A percentile compares a stretch with the other conserved stretches of the same genome.
phyloP scores from a whole-genome alignment of 2,797 vertebrate species.

The Amphiprion clarkii region DNA sequence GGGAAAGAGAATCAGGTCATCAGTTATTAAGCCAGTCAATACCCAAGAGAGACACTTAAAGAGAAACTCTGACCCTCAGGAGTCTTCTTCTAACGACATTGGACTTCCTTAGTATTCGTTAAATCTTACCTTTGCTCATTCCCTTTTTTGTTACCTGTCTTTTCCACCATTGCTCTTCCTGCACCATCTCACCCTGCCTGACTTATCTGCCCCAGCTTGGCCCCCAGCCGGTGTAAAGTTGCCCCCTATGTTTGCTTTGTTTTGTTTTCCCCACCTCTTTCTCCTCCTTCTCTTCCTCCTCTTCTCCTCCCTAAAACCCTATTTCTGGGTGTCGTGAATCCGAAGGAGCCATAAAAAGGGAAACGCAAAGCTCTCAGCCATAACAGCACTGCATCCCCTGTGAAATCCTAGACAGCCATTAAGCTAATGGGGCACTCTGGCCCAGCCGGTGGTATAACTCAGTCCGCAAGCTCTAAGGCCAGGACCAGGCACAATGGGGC shows the following conservation, averaged over 20 bases:
- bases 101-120: background rate
- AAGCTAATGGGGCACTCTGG: slow-evolving; percentile 87
- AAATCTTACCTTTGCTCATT: background rate
- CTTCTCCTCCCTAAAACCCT: slow-evolving; percentile 55
- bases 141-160: background rate
- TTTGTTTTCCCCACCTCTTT: slow-evolving; percentile 68
- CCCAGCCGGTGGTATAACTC: slow-evolving; percentile 78
- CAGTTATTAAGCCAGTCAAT: slow-evolving; percentile 61
- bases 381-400: slow-evolving; percentile 85
- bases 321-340: slow-evolving; percentile 84
- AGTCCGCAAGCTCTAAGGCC: slow-evolving; percentile 61
- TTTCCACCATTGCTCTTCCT: slow-evolving; percentile 31
- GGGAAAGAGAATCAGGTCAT: slow-evolving; percentile 69
- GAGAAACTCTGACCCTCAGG: slow-evolving; percentile 12
- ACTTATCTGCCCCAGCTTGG: slow-evolving; percentile 18
- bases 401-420: slow-evolving; percentile 88
- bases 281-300: slow-evolving; percentile 37
- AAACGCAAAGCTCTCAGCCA: slow-evolving; percentile 85
- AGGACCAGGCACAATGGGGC: slow-evolving; percentile 59
- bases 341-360: slow-evolving; percentile 84
- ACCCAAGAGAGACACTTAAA: slow-evolving; percentile 60
- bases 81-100: background rate
- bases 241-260: slow-evolving; percentile 77
- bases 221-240: slow-evolving; percentile 62
- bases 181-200: slow-evolving; percentile 21